These are phyloP conservation scores for Enteromius argenteus DNA, from an alignment of 2,797 vertebrate species.

Conservation along the genomic window DNA sequence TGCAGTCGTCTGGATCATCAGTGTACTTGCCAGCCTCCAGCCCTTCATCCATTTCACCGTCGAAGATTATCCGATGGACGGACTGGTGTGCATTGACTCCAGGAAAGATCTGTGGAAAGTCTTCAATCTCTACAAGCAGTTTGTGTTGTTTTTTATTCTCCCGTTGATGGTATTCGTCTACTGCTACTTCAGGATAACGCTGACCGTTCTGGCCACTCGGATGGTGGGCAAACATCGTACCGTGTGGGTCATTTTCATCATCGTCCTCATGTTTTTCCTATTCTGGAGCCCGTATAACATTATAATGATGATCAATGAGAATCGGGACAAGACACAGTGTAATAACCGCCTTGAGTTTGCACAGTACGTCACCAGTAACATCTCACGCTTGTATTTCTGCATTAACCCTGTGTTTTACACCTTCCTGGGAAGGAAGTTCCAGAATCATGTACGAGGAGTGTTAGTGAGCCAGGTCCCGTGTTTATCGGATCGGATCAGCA, in stretches of 20 bases:
- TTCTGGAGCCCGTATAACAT: conserved; percentile 82
- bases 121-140: conserved; percentile 71
- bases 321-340: accelerated
- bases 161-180: conserved; percentile 76
- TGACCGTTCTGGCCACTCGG: conserved; percentile 72
- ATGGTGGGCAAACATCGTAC: conserved; percentile 76
- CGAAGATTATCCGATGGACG: neutral
- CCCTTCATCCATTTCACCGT: conserved; percentile 66
- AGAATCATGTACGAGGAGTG: conserved; percentile 72
- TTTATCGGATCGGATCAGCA: conserved; percentile 58
- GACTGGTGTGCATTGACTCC: conserved; percentile 51
- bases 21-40: conserved; percentile 71
- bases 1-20: conserved; percentile 73
- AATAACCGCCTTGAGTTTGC: conserved; percentile 24
- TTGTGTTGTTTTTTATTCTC: conserved; percentile 77
- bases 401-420: conserved; percentile 82
- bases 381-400: conserved; percentile 81
- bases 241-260: conserved; percentile 77
- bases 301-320: conserved; percentile 56
- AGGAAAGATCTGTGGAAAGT: conserved; percentile 16
- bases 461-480: conserved; percentile 64
- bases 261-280: conserved; percentile 78
- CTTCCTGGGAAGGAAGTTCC: conserved; percentile 83
- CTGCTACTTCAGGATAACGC: conserved; percentile 77
- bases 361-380: conserved; percentile 67